Evolutionary conservation across 2,797 vertebrate species (phyloP).

Genomic region (Zenarchopterus dispar): DNA sequence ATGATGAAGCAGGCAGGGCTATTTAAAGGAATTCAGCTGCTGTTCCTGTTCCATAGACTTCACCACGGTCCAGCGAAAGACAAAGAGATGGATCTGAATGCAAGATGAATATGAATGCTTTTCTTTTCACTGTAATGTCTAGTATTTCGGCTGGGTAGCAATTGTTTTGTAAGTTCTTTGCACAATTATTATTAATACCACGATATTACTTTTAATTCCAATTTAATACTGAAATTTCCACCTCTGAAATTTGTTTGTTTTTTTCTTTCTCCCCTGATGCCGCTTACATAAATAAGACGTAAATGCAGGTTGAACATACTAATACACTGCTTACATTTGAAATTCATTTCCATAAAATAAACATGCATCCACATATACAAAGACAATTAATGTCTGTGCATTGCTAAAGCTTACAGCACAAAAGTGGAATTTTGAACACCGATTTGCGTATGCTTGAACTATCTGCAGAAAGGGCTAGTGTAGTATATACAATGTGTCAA

Average conservation of each 20-base stretch:
- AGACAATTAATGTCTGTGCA: not conserved
- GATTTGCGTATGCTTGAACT: constrained; percentile 38
- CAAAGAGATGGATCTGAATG: constrained; percentile 60
- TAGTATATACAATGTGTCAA: constrained; percentile 17
- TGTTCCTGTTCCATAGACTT: constrained; percentile 67
- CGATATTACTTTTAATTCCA: not conserved
- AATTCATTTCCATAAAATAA: constrained; percentile 17
- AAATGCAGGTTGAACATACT: not conserved
- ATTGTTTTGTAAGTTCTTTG: not conserved
- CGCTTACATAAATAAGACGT: not conserved
- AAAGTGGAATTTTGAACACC: not conserved
- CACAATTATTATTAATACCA: not conserved
- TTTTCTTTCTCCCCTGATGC: not conserved
- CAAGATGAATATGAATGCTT: constrained; percentile 33
- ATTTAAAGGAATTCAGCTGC: constrained; percentile 84
- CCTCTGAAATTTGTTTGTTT: too few relatives aligned
- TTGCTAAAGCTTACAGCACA: constrained; percentile 14
- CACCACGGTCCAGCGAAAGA: constrained; percentile 66
- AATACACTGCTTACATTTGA: constrained; percentile 3
- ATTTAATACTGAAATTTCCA: not conserved
- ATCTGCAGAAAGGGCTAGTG: constrained; percentile 30
- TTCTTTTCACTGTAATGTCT: constrained; percentile 1
- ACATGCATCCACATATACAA: not conserved
- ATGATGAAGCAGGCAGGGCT: constrained; percentile 80
- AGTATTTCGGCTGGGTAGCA: not conserved